Base-by-base conservation (phyloP, 2,888 invertebrate genomes). In the Noctua pronuba region DNA sequence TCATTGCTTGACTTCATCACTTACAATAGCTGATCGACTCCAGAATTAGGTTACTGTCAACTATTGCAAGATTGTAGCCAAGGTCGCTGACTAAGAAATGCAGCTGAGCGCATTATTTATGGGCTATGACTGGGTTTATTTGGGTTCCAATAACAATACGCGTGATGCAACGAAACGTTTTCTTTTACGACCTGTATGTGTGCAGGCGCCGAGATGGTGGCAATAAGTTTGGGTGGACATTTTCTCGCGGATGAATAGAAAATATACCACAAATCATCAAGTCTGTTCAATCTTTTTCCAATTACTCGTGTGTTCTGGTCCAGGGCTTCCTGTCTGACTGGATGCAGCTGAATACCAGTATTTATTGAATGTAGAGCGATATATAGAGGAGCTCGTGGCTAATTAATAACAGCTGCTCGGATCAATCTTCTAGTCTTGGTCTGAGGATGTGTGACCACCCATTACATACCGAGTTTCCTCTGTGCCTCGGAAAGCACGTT, bases 151-250 rank as follows among this genome's bases (percentile, higher is more conserved):
- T 83, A 80, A 87, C 74, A 79, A 83, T 77, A 65, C 46, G 69
- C 77, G 81, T 87, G 86, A 86, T 78, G 88, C 78, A 88, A 87
- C 58, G 60, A 46, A 77, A 84, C 79, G 74, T 79, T 87, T 88
- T 82, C 77, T 73, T 82, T 87, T 85, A 87, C 75, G 82, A 77
- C 31, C 46, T 21, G 75, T 79, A 35, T 73, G 77, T 71, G 73
- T 69, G 83, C 79, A 24, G 52, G 77, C 78, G 77, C 28, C 11
- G 24, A 38, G 7, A 65, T n/a, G n/a, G 73, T 85, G 75, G 13
- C 79, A 52, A 78, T n/a, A 44, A 35, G 16, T 85, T 83, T 62
- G 21, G 13, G 16, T 3, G 70, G 66, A 80, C 5, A 28, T 28
- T 31, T 44, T 35, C 16, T 38, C 11, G 46, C 3, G 31, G 13